Base-by-base conservation (phyloP, 2,888 invertebrate genomes). In the Nephrocerus scutellatus region DNA sequence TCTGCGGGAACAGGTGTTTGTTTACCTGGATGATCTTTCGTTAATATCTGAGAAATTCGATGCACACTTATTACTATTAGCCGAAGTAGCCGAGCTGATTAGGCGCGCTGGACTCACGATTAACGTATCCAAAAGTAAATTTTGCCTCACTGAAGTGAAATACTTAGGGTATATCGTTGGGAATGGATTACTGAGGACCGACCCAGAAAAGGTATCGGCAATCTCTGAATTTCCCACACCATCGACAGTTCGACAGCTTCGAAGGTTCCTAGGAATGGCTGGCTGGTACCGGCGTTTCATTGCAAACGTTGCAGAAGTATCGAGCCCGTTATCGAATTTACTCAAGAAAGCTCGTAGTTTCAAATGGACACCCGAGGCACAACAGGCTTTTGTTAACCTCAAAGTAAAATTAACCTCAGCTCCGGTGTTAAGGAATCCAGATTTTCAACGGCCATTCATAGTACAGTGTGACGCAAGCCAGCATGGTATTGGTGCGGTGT, bases 271-370 rank as follows among this genome's bases (percentile, higher is more conserved):
- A 5, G 46, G 47, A 10, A 48, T 45, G 41, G 36, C 44, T 2
- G 47, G 51, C 5, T 51, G 48, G 41, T 47, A 46, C 24, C 18
- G 47, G 3, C 29, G 46, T 6, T 49, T 47, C 25, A 41, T 48
- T 2, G 19, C 7, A n/a, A 41, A 44, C 19, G 46, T 30, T 33
- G 45, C 48, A 4, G 13, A 41, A 3, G 8, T 47, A 2, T 43
- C 48, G 2, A 31, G 44, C 1, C 43, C 44, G 3, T 31, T 49
- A 19, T 44, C 47, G 2, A 30, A 52, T 19, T 22, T 41, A 2
- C 32, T 46, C 7, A 44, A 41, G n/a, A 44, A 40, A 14, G 14
- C 14, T 3, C 6, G 10, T 6, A 21, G 8, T 9, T 43, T 39
- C 10, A 33, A 26, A 9, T 34, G 28, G 5, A 35, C 38, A 4